Base-by-base conservation (phyloP, 2,888 invertebrate genomes). In the Tachina fera region DNA sequence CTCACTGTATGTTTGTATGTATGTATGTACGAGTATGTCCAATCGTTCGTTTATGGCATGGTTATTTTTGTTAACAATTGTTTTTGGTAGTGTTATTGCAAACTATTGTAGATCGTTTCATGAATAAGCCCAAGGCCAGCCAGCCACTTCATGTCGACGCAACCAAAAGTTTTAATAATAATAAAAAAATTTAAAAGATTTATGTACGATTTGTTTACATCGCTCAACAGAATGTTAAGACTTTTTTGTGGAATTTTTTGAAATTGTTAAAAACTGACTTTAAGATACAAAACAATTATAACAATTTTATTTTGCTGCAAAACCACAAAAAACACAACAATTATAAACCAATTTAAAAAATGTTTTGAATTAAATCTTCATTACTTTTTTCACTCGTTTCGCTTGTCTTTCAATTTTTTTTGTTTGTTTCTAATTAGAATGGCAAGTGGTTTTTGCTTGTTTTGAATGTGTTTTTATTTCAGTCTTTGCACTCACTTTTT, bases 171-270 rank as follows among this genome's bases (percentile, higher is more conserved):
- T 60, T 39, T 67, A 60, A 68, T 14, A 60, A 68, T 14, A 60
- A n/a, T 58, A 63, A 76, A 82, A 63, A 47, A 72, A 83, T 58
- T 47, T n/a, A 78, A 76, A 83, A 86, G 86, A 86, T 86, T 86
- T 86, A 86, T 86, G 86, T 86, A 80, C 86, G 86, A 86, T 86
- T 86, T 86, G 83, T 83, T 83, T 76, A 86, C 86, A 86, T 86
- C 83, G 79, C 83, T 83, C 86, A 86, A 79, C 86, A 79, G 80
- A 86, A 86, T 86, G 86, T 86, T 86, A 72, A 86, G 68, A 68
- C 68, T 78, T 78, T 75, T 60, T 70, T 14, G 45, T 77, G 58
- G 47, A 72, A 31, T 74, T 74, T 71, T 60, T 31, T 31, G 9
- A 58, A 67, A 72, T 77, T 47, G 47, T 63, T 53, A 45, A 58